Conservation (phyloP, 2,113 vertebrate genomes). For the Tyrannus savana region DNA sequence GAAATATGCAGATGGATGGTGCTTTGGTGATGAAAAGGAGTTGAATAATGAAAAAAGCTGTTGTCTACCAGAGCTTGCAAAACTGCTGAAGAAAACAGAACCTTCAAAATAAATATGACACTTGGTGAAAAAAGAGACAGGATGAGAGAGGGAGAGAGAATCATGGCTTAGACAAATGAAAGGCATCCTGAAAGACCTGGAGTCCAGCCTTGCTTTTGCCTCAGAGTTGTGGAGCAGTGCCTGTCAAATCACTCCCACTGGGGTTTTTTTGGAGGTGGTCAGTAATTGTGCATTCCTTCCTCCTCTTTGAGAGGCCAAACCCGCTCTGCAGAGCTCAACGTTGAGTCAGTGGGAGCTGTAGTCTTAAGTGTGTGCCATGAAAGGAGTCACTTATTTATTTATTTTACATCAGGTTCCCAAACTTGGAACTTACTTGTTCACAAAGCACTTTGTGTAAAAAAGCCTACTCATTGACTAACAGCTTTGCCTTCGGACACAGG, state of each 20-base stretch:
- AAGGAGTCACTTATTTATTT: neutral
- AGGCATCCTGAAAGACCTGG: neutral
- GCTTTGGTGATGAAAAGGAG: neutral
- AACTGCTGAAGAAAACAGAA: neutral
- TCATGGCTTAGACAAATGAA: neutral
- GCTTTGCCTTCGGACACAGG: fast-evolving
- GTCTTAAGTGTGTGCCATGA: neutral
- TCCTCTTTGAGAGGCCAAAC: neutral
- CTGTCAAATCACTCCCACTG: neutral
- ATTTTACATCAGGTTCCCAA: neutral
- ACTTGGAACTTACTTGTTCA: neutral
- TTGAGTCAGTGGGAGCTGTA: neutral
- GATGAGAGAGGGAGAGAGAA: neutral
- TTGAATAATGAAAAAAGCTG: neutral
- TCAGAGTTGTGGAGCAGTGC: neutral
- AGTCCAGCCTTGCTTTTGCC: neutral
- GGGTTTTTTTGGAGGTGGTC: neutral
- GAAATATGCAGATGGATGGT: neutral
- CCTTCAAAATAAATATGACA: neutral
- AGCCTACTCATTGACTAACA: neutral
- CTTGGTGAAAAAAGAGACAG: neutral
- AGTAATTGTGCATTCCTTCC: neutral
- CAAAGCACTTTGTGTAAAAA: neutral
- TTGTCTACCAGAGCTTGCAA: neutral
- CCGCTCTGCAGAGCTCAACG: fast-evolving